Percentiles rank a stretch among this genome's conserved stretches.
Evolutionary conservation across 1,140 invertebrate species (phyloP).

Genomic region (Magallana ariakensis): DNA sequence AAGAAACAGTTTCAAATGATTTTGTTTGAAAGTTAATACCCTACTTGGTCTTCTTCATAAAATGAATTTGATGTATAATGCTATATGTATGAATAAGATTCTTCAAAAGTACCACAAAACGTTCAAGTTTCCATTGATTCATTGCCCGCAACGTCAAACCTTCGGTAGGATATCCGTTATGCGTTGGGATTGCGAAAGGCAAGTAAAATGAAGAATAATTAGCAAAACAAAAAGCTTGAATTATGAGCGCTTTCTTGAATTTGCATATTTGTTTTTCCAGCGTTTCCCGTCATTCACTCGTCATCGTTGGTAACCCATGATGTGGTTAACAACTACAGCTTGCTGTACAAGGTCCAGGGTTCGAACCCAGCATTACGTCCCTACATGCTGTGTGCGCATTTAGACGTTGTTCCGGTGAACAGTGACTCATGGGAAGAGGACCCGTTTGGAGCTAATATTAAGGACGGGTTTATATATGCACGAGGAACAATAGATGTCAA

Average conservation of each 20-base stretch:
- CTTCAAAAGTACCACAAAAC: no score
- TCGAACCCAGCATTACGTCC: slow-evolving; percentile 78
- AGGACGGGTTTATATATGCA: slow-evolving; percentile 82
- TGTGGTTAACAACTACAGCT: slow-evolving; percentile 81
- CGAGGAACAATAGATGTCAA: slow-evolving; percentile 83
- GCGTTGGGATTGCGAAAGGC: no score
- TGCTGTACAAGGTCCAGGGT: slow-evolving; percentile 80
- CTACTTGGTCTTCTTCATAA: no score
- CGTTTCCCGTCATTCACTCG: slow-evolving; percentile 80
- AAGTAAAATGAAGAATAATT: no score
- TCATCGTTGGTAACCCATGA: slow-evolving; percentile 78
- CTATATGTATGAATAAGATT: no score
- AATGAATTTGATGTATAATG: no score
- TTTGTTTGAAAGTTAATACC: no score
- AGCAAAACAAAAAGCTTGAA: no score
- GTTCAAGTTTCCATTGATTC: no score
- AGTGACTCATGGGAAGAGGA: slow-evolving; percentile 80
- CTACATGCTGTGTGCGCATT: slow-evolving; percentile 82
- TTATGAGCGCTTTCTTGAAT: background rate
- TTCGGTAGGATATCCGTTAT: no score
- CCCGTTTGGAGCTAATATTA: slow-evolving; percentile 81
- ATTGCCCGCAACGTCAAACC: no score
- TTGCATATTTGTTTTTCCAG: slow-evolving; percentile 70
- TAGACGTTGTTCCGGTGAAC: slow-evolving; percentile 84
- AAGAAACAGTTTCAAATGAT: no score